phyloP scores from a whole-genome alignment of 2,113 vertebrate species.

The Poeciliopsis occidentalis region DNA sequence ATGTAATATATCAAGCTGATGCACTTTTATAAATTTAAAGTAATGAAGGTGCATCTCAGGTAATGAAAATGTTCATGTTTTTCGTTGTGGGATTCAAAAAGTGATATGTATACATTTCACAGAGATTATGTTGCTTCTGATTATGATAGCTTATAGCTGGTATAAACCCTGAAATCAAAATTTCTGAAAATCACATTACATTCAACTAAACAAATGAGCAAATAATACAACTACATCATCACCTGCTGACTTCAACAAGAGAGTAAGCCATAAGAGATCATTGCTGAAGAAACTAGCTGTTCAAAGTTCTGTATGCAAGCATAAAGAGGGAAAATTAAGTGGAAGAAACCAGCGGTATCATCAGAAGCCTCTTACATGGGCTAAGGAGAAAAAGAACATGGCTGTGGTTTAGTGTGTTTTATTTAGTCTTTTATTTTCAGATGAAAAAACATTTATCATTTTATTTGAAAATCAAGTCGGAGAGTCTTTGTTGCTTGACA shows the following conservation, averaged over 20 bases:
- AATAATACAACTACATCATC: too few species aligned
- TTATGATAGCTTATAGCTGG: not conserved
- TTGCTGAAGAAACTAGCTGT: too few species aligned
- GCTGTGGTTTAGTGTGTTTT: too few species aligned
- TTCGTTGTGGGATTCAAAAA: not conserved
- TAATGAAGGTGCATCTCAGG: too few species aligned
- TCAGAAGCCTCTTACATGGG: too few species aligned
- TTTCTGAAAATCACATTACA: too few species aligned
- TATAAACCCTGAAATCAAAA: not conserved
- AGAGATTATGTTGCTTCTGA: not conserved
- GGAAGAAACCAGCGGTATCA: not conserved
- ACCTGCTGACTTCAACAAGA: not conserved
- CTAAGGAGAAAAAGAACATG: too few species aligned
- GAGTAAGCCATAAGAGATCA: not conserved
- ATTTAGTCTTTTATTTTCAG: too few species aligned
- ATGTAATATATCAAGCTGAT: conserved; percentile 1
- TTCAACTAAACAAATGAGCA: too few species aligned
- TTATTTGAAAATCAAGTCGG: too few species aligned
- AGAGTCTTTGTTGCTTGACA: too few species aligned
- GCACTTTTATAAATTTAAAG: not conserved
- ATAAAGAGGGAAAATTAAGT: not conserved
- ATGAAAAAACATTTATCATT: too few species aligned
- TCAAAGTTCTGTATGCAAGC: not conserved
- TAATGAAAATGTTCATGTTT: not conserved
- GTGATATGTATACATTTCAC: not conserved